Base-by-base conservation (phyloP, 2,797 vertebrate genomes). In the Alectoris magna region DNA sequence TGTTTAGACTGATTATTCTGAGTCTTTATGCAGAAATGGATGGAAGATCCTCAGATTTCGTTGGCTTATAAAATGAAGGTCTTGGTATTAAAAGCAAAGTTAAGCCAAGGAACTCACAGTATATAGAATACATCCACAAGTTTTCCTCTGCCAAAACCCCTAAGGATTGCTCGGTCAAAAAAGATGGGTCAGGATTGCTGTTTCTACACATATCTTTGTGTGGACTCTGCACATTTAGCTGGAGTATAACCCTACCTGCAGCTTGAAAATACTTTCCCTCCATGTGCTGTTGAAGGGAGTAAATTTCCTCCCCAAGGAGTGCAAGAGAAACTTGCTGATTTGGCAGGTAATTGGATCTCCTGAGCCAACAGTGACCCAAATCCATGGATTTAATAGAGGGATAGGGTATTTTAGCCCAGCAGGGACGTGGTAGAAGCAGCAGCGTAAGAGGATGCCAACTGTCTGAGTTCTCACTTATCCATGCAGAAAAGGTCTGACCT, bases 1-100 rank as follows among this genome's bases (percentile, higher is more conserved):
- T 75, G 23, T 78, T 92, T 89, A 87, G 24, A 15, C 29, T 92
- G 84, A 78, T 60, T 83, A 87, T 89, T n/a, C 67, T 56, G n/a
- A 64, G 19, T 31, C 51, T 87, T 92, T 71, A 59, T 48, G 60
- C 23, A 85, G 51, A 80, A 77, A 77, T 8, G 10, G 48, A 53
- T 55, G 44, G 44, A 90, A 92, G 60, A 86, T 27, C 51, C 36
- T 38, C 13, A 81, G 56, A 64, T 2, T 38, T 43, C 51, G 59
- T 4, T 67, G 70, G 44, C 62, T 91, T 69, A n/a, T 76, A 6
- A 64, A 86, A 59, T 11, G 18, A 66, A 14, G 27, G 12, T 74
- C 14, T 93, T 34, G 41, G 4, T 56, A 59, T 80, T 46, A 39
- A 67, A 73, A 84, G 11, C 1, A 41, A 93, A 90, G 77, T 79